These are phyloP conservation scores for Sparus aurata DNA, from an alignment of 2,797 vertebrate species.

Conservation along the genomic window DNA sequence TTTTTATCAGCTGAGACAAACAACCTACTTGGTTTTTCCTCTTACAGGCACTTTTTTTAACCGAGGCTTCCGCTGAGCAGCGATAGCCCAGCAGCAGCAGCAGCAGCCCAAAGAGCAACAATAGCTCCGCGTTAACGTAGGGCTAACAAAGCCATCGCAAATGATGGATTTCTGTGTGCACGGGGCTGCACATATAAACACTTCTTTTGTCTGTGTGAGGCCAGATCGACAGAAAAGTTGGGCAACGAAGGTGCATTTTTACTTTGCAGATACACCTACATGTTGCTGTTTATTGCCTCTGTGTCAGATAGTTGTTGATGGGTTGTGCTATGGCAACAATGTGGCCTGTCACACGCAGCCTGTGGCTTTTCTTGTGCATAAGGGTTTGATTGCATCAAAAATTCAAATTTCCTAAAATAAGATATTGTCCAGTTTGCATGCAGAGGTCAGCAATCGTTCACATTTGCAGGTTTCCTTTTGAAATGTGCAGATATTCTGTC, in stretches of 20 bases:
- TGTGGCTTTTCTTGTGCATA: neutral
- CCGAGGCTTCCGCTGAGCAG: slow-evolving; percentile 44
- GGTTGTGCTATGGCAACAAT: slow-evolving; percentile 57
- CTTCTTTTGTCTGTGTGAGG: neutral
- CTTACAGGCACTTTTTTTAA: slow-evolving; percentile 59
- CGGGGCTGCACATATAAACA: neutral
- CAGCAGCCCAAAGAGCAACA: slow-evolving; percentile 66
- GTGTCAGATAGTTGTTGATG: slow-evolving; percentile 64
- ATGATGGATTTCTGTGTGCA: slow-evolving; percentile 54
- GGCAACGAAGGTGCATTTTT: slow-evolving; percentile 32
- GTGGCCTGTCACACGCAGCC: slow-evolving; percentile 30
- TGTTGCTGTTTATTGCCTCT: slow-evolving; percentile 67
- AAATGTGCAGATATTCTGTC: neutral
- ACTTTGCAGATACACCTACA: slow-evolving; percentile 56
- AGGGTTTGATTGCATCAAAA: neutral
- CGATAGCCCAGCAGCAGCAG: slow-evolving; percentile 48
- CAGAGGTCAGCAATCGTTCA: neutral
- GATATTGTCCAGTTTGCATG: neutral
- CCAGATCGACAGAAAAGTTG: slow-evolving; percentile 35
- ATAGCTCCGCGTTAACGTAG: slow-evolving; percentile 72
- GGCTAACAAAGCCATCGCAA: slow-evolving; percentile 80
- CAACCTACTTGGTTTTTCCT: slow-evolving; percentile 9
- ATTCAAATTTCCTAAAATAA: neutral
- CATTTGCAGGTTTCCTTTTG: neutral
- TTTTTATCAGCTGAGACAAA: slow-evolving; percentile 34